Percentiles rank a stretch among this genome's conserved stretches.
These are phyloP conservation scores for Silurus asotus DNA, from an alignment of 2,113 vertebrate genomes.

Conservation along the genomic window DNA sequence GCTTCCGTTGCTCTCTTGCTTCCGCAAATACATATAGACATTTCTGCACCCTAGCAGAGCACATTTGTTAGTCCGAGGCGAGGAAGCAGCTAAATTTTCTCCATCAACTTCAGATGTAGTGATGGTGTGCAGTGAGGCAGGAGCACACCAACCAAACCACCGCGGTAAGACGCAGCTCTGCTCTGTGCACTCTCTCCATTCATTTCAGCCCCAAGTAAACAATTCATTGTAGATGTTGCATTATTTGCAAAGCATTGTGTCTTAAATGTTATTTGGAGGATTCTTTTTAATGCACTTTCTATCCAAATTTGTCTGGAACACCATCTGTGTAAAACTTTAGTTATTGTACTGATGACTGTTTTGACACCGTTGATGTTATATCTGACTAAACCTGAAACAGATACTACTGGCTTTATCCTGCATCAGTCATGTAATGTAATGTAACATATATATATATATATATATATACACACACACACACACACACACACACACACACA, in stretches of 20 bases:
- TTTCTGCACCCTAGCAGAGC: slow-evolving; percentile 36
- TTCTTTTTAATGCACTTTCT: background rate
- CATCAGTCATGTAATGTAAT: background rate
- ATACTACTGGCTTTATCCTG: background rate
- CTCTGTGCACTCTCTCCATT: slow-evolving; percentile 31
- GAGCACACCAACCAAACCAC: slow-evolving; percentile 65
- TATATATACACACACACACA: background rate
- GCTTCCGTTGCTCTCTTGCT: slow-evolving; percentile 74
- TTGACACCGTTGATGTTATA: background rate
- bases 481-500: background rate
- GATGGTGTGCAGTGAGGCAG: slow-evolving; percentile 67
- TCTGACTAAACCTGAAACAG: background rate
- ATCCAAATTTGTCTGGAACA: background rate
- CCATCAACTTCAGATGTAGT: slow-evolving; percentile 46
- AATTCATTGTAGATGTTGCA: background rate
- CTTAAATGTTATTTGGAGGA: background rate
- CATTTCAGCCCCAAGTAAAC: background rate
- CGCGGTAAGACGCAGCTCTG: slow-evolving; percentile 63
- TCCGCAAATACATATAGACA: slow-evolving; percentile 67
- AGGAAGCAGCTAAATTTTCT: slow-evolving; percentile 19
- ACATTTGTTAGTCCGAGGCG: slow-evolving; percentile 19
- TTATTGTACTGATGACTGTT: background rate
- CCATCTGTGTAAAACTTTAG: background rate
- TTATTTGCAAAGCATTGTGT: too few species aligned
- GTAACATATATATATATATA: background rate